Percentiles rank a stretch among this genome's conserved stretches.
phyloP scores from a whole-genome alignment of 2,113 vertebrate species.

The Labeo catla region DNA sequence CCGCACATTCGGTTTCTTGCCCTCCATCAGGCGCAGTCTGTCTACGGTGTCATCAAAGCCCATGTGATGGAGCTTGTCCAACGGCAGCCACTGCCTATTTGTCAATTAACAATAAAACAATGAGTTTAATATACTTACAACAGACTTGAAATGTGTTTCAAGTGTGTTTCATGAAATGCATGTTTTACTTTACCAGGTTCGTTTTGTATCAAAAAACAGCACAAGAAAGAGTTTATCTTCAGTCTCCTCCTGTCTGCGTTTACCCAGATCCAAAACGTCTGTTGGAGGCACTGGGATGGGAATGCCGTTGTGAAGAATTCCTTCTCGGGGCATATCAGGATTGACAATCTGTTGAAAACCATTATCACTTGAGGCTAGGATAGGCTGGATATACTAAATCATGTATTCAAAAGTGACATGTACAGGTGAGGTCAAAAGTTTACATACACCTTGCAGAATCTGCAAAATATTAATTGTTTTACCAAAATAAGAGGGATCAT shows the following conservation, averaged over 20 bases:
- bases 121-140: neutral
- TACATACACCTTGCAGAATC: too few relatives aligned
- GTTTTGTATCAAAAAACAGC: slow-evolving; percentile 98
- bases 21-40: slow-evolving; percentile 94
- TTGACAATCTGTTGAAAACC: slow-evolving; percentile 86
- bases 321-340: slow-evolving; percentile 95
- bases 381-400: slow-evolving; percentile 32
- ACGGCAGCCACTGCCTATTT: slow-evolving; percentile 94
- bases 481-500: too few relatives aligned
- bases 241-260: slow-evolving; percentile 85
- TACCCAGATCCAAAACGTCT: slow-evolving; percentile 92
- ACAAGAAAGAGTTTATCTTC: slow-evolving; percentile 93
- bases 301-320: slow-evolving; percentile 95
- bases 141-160: neutral
- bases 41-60: slow-evolving; percentile 94
- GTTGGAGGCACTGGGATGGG: slow-evolving; percentile 94
- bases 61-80: slow-evolving; percentile 89
- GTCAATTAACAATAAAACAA: neutral
- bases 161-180: neutral
- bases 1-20: slow-evolving; percentile 94
- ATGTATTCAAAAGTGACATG: neutral
- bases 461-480: too few relatives aligned
- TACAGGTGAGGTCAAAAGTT: neutral
- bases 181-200: slow-evolving; percentile 87
- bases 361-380: neutral